Conservation (phyloP, 2,797 vertebrate species). For the Botia kubotai region DNA sequence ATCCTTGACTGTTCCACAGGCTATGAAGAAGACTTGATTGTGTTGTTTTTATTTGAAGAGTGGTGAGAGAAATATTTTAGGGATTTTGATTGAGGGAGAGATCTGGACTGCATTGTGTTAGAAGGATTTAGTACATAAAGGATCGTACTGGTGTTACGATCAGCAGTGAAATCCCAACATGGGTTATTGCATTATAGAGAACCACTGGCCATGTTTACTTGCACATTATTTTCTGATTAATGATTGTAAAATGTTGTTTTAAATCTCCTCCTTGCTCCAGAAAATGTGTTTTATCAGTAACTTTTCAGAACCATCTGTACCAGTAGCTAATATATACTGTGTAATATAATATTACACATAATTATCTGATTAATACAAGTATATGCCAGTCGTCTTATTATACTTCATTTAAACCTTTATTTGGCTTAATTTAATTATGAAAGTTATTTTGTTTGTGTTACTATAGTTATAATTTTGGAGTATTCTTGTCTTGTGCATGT, state of each 20-base stretch:
- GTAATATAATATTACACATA: background rate
- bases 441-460: background rate
- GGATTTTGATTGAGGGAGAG: conserved; percentile 49
- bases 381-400: background rate
- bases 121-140: background rate
- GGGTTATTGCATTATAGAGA: background rate
- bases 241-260: too few relatives aligned
- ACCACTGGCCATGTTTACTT: background rate
- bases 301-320: too few relatives aligned
- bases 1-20: conserved; percentile 34
- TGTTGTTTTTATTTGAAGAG: conserved; percentile 55
- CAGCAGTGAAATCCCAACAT: background rate
- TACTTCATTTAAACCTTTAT: background rate
- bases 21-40: conserved; percentile 50
- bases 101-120: conserved; percentile 36
- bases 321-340: too few relatives aligned
- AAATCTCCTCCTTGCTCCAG: too few relatives aligned
- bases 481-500: background rate
- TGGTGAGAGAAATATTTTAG: conserved; percentile 33
- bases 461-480: background rate
- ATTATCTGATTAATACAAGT: background rate
- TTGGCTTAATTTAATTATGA: background rate
- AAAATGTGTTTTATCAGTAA: too few relatives aligned
- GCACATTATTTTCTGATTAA: background rate
- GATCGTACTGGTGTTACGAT: background rate